These are phyloP conservation scores for Ypsolopha sequella DNA, from an alignment of 2,888 invertebrate genomes.

Conservation along the genomic window DNA sequence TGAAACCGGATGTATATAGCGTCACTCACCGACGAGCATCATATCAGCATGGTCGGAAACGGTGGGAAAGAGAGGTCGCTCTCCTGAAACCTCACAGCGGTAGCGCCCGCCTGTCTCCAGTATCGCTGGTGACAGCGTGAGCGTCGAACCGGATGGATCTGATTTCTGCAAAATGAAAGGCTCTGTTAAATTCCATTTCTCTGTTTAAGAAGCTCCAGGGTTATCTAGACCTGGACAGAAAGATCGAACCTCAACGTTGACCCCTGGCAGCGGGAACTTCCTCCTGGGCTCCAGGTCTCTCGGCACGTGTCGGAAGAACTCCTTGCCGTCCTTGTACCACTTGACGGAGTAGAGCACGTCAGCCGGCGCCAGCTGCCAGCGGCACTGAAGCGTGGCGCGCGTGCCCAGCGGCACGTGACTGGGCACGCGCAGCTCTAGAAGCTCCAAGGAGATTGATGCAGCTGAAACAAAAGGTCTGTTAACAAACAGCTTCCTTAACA, in stretches of 20 bases:
- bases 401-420: slow-evolving; percentile 85
- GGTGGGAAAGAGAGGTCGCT: slow-evolving; percentile 79
- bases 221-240: slow-evolving; percentile 34
- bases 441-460: slow-evolving; percentile 55
- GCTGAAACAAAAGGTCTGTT: too few relatives aligned
- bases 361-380: slow-evolving; percentile 82
- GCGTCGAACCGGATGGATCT: slow-evolving; percentile 66
- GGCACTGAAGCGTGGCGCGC: slow-evolving; percentile 82
- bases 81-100: slow-evolving; percentile 80
- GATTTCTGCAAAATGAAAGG: slow-evolving; percentile 46
- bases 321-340: slow-evolving; percentile 93
- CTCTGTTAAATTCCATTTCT: not conserved
- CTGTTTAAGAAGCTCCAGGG: slow-evolving; percentile 66
- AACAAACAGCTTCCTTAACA: too few relatives aligned
- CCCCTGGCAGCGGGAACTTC: slow-evolving; percentile 83
- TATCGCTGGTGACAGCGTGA: slow-evolving; percentile 72
- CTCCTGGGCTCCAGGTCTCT: slow-evolving; percentile 84
- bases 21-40: slow-evolving; percentile 73
- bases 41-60: slow-evolving; percentile 77
- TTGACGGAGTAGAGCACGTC: slow-evolving; percentile 90
- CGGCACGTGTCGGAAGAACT: slow-evolving; percentile 90
- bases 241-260: slow-evolving; percentile 84
- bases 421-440: slow-evolving; percentile 85
- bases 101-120: slow-evolving; percentile 76
- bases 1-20: slow-evolving; percentile 49